These are phyloP conservation scores for Serranus cabrilla DNA, from an alignment of 2,797 vertebrate species.

Conservation along the genomic window DNA sequence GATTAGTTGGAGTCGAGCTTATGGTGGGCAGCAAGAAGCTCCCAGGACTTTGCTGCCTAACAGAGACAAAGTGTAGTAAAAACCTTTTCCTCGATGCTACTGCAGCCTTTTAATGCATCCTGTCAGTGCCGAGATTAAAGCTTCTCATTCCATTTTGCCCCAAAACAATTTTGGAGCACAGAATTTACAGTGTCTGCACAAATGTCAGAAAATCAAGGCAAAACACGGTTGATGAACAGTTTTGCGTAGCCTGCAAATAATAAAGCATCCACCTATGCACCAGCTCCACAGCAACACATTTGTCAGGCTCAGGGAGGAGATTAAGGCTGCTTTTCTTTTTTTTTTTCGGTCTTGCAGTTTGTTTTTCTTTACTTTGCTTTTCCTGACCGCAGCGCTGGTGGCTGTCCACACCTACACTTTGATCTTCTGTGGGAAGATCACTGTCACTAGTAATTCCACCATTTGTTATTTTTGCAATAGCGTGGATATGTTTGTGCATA, in stretches of 20 bases:
- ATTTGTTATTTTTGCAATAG: neutral
- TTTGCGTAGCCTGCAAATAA: slow-evolving; percentile 58
- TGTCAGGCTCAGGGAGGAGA: slow-evolving; percentile 32
- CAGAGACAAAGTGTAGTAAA: slow-evolving; percentile 50
- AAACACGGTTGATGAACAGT: slow-evolving; percentile 43
- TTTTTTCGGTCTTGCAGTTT: slow-evolving; percentile 24
- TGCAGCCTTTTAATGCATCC: slow-evolving; percentile 16
- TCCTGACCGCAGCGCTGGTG: neutral
- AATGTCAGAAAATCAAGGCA: slow-evolving; percentile 56
- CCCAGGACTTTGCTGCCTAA: slow-evolving; percentile 31
- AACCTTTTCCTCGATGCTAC: slow-evolving; percentile 36
- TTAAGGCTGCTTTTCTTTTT: slow-evolving; percentile 6
- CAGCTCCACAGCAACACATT: slow-evolving; percentile 10
- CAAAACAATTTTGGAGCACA: slow-evolving; percentile 23
- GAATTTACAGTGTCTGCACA: slow-evolving; percentile 54
- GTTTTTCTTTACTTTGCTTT: neutral
- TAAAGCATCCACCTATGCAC: slow-evolving; percentile 28
- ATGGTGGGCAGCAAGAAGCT: slow-evolving; percentile 35
- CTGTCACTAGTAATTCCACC: neutral
- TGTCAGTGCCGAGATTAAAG: slow-evolving; percentile 59
- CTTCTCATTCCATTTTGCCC: slow-evolving; percentile 16
- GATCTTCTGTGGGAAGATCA: slow-evolving; percentile 18
- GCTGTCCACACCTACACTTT: neutral
- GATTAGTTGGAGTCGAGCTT: slow-evolving; percentile 31
- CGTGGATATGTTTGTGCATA: neutral